A percentile compares a stretch with the other conserved stretches of the same genome.
These are phyloP conservation scores for Labroides dimidiatus DNA, from an alignment of 2,797 vertebrate species.

Conservation along the genomic window DNA sequence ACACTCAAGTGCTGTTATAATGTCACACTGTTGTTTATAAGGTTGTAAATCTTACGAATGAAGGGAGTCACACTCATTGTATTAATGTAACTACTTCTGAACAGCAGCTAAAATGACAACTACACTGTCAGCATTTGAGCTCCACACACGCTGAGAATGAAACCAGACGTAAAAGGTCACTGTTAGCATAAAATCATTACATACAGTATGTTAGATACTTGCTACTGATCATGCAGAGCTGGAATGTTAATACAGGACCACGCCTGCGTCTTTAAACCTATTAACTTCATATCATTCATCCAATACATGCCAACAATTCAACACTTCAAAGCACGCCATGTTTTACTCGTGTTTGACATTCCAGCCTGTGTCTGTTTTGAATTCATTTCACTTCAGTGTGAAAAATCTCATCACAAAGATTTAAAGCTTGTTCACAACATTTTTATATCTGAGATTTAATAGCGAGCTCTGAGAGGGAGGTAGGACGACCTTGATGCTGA, in stretches of 20 bases:
- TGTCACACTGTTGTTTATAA: too few relatives aligned
- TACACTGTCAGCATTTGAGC: too few relatives aligned
- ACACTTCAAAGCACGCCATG: constrained; percentile 1
- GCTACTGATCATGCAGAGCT: background rate
- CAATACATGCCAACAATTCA: background rate
- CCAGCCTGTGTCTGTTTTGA: background rate
- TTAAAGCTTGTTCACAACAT: background rate
- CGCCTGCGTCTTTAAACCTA: background rate
- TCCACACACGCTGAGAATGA: too few relatives aligned
- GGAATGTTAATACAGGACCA: background rate
- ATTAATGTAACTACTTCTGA: too few relatives aligned
- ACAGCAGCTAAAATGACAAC: too few relatives aligned
- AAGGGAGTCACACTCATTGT: too few relatives aligned
- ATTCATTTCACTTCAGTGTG: background rate
- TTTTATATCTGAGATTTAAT: background rate
- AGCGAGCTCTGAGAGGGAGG: background rate
- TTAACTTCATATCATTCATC: constrained; percentile 1
- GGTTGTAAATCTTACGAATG: too few relatives aligned
- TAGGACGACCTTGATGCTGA: background rate
- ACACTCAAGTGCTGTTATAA: too few relatives aligned
- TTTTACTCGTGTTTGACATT: constrained; percentile 7
- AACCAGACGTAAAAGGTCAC: too few relatives aligned
- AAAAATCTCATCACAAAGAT: constrained; percentile 4
- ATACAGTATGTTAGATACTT: background rate
- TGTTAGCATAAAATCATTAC: background rate